Conservation (phyloP, 2,113 vertebrate species). For the Tiliqua scincoides region DNA sequence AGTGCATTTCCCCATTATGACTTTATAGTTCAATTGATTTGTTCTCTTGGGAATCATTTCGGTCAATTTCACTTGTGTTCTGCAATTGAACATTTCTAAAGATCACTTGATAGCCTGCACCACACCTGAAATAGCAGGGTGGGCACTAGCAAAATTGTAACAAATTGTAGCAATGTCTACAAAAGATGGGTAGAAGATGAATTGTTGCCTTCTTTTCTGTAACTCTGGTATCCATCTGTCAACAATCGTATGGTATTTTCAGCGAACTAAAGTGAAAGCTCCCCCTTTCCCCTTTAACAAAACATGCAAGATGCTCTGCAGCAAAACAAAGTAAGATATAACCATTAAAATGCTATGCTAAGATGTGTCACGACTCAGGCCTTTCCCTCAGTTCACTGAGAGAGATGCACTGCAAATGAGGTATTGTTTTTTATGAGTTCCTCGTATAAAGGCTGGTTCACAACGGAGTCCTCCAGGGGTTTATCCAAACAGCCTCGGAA, state of each 20-base stretch:
- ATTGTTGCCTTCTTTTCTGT: not conserved
- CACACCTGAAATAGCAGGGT: not conserved
- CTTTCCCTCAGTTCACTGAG: constrained; percentile 18
- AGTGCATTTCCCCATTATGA: too few species aligned
- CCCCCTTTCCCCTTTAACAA: not conserved
- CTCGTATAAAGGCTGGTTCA: not conserved
- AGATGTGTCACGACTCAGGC: not conserved
- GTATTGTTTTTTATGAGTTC: constrained; percentile 18
- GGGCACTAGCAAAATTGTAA: not conserved
- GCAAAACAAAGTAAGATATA: not conserved
- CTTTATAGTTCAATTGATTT: not conserved
- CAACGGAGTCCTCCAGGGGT: constrained; percentile 10
- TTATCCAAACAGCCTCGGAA: constrained; percentile 37
- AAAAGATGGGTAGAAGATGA: not conserved
- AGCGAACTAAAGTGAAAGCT: not conserved
- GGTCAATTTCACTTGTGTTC: not conserved
- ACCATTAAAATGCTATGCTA: constrained; percentile 31
- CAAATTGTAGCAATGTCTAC: not conserved
- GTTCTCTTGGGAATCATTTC: not conserved
- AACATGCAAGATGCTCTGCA: not conserved
- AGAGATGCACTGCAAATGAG: constrained; percentile 1
- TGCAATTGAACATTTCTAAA: not conserved
- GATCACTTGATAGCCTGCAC: not conserved
- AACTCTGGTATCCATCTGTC: not conserved
- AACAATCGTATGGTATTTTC: not conserved